Percentiles rank a stretch among this genome's conserved stretches.
phyloP scores from a whole-genome alignment of 2,113 vertebrate species.

The Coturnix japonica region DNA sequence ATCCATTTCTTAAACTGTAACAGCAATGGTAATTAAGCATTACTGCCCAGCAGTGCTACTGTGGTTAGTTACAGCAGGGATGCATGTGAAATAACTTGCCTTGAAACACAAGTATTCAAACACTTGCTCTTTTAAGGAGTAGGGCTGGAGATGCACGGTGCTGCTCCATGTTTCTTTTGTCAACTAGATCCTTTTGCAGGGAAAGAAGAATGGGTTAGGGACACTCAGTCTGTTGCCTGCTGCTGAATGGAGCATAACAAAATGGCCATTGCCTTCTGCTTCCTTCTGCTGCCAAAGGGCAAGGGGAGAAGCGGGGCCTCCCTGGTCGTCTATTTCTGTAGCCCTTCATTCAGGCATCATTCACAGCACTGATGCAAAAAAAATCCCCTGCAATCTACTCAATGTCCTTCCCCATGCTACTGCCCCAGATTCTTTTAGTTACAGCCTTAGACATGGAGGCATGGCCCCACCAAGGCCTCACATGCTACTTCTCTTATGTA shows the following conservation, averaged over 20 bases:
- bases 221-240: not conserved
- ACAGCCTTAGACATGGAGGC: not conserved
- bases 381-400: not conserved
- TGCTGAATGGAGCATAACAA: not conserved
- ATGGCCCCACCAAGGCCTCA: accelerated
- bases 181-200: not conserved
- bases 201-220: not conserved
- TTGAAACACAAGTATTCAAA: not conserved
- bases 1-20: constrained; percentile 72
- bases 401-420: not conserved
- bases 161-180: not conserved
- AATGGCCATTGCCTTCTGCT: not conserved
- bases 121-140: not conserved
- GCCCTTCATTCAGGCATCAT: not conserved
- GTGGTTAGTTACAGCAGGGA: constrained; percentile 29
- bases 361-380: not conserved
- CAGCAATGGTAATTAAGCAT: constrained; percentile 70
- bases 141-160: not conserved
- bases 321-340: not conserved
- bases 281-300: not conserved
- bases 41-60: not conserved
- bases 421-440: not conserved
- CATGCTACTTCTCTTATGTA: not conserved
- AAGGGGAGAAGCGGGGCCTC: not conserved
- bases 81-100: constrained; percentile 28